Percentiles rank a stretch among this genome's conserved stretches.
Conservation (phyloP, 2,797 vertebrate genomes). For the Cuniculus paca region DNA sequence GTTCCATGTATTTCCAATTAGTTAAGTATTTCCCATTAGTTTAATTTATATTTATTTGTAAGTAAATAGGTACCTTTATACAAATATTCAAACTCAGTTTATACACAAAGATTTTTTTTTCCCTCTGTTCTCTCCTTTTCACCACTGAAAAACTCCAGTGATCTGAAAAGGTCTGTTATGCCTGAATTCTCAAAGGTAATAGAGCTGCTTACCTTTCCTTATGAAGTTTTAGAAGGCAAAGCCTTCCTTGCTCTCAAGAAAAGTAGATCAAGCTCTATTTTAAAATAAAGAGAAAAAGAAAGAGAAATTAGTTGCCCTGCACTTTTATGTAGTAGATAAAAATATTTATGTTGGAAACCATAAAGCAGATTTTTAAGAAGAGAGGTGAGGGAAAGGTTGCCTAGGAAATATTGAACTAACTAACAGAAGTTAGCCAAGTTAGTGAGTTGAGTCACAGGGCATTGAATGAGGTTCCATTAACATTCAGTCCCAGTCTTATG, state of each 20-base stretch:
- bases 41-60: neutral
- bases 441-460: neutral
- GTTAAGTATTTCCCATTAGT: neutral
- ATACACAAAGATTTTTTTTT: neutral
- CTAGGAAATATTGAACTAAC: neutral
- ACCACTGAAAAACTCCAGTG: neutral
- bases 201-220: neutral
- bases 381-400: rapidly evolving
- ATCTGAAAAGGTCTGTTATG: neutral
- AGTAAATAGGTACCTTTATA: neutral
- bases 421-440: neutral
- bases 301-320: neutral
- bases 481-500: rapidly evolving
- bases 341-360: neutral
- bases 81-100: neutral
- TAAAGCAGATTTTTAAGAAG: neutral
- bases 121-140: neutral
- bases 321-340: neutral
- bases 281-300: neutral
- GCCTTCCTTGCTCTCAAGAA: neutral
- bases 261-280: neutral
- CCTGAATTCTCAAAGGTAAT: neutral
- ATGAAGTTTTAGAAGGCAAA: neutral
- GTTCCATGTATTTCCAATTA: neutral
- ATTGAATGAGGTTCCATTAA: neutral